phyloP scores from a whole-genome alignment of 1,140 invertebrate genomes.

The Tetramorium alpestre region DNA sequence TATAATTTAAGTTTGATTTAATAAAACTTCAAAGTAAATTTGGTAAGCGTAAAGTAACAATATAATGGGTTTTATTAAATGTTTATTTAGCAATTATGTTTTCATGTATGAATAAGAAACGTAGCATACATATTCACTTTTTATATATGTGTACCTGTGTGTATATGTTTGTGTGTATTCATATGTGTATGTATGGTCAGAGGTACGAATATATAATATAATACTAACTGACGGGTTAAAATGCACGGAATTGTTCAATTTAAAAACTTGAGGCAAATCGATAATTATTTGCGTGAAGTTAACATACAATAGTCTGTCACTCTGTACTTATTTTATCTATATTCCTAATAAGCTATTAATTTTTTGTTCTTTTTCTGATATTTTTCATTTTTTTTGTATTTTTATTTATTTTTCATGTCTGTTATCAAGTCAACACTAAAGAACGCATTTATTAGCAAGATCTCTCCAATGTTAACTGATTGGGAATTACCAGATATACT shows the following conservation, averaged over 20 bases:
- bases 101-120: conserved; percentile 78
- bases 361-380: conserved; percentile 65
- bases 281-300: conserved; percentile 66
- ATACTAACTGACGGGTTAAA: conserved; percentile 68
- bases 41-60: conserved; percentile 21
- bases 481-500: conserved; percentile 64
- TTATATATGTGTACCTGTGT: conserved; percentile 28
- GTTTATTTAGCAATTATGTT: conserved; percentile 80
- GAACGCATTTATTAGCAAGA: conserved; percentile 80
- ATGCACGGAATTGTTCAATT: conserved; percentile 63
- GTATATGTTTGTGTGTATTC: background rate
- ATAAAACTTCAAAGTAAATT: background rate
- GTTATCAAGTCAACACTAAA: conserved; percentile 80
- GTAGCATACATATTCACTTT: conserved; percentile 75
- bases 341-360: conserved; percentile 76
- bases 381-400: conserved; percentile 72
- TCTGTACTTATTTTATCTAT: conserved; percentile 68
- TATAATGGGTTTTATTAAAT: conserved; percentile 67
- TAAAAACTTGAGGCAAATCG: conserved; percentile 61
- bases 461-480: conserved; percentile 79
- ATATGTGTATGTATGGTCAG: conserved; percentile 54
- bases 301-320: conserved; percentile 69
- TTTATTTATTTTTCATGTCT: conserved; percentile 69
- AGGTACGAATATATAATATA: conserved; percentile 68
- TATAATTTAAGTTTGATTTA: conserved; percentile 1